phyloP scores from a whole-genome alignment of 1,140 invertebrate species.

The Bombus picipes region DNA sequence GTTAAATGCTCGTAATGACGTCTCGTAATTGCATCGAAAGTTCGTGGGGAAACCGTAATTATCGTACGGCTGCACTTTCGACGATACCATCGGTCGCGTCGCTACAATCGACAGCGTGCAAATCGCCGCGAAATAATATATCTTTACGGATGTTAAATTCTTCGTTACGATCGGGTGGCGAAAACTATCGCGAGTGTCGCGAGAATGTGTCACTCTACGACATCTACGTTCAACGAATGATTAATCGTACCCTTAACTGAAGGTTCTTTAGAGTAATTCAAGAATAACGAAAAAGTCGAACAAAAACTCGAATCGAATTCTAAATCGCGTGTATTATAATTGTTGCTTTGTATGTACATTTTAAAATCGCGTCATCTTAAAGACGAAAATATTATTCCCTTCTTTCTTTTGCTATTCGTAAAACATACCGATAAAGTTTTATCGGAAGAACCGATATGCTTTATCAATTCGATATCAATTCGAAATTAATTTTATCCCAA shows the following conservation, averaged over 20 bases:
- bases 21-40: slow-evolving; percentile 76
- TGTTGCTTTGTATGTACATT: too few relatives aligned
- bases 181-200: slow-evolving; percentile 7
- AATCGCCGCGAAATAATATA: slow-evolving; percentile 43
- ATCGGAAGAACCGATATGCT: neutral
- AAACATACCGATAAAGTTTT: neutral
- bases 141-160: neutral
- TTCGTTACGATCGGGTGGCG: neutral
- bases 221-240: neutral
- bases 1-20: slow-evolving; percentile 75
- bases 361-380: too few relatives aligned
- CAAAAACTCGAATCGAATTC: neutral
- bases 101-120: slow-evolving; percentile 59
- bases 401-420: too few relatives aligned
- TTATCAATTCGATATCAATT: neutral
- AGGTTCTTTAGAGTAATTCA: neutral
- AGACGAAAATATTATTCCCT: too few relatives aligned
- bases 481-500: neutral
- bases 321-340: too few relatives aligned
- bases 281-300: neutral
- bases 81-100: slow-evolving; percentile 63
- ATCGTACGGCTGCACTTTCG: slow-evolving; percentile 68
- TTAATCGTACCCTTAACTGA: neutral
- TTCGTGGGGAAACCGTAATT: slow-evolving; percentile 75
- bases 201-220: neutral